Base-by-base conservation (phyloP, 1,140 invertebrate genomes). In the Solen grandis region DNA sequence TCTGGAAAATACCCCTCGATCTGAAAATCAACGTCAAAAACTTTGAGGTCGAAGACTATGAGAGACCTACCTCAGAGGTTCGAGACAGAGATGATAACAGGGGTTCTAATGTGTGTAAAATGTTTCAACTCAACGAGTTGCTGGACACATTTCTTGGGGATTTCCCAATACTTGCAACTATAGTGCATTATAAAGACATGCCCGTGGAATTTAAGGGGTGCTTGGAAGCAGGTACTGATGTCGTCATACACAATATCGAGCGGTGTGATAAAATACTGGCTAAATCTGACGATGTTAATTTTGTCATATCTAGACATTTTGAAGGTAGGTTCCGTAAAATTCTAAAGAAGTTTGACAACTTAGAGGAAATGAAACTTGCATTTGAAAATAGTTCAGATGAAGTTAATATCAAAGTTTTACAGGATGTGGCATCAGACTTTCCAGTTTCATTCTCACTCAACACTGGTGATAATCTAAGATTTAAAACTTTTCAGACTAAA, bases 131-230 rank as follows among this genome's bases (percentile, higher is more conserved):
- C 3, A 63, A 60, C 52, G 77, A 80, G 52, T 59, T 80, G 10
- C 29, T 80, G 5, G 69, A 80, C 66, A 80, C 66, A 5, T 80
- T 46, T 29, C 59, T 65, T 50, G 77, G 72, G 22, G 77, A 80
- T 65, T 80, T 80, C 13, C 77, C 77, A 1, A 60, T 80, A 16
- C 50, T 80, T 5, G 77, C 77, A 3, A 80, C 55, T 35, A 25
- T 80, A n/a, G 69, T 80, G 25, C 77, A 72, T 63, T 80, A 80
- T 31, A 80, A 80, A 52, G 69, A 80, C 38, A 80, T 80, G 41
- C 77, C 77, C n/a, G 14, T 41, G 55, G 77, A 80, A 38, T 80
- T 80, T 55, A 36, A 52, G 1, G 57, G 63, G 62, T 72, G 69
- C 65, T 19, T 80, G 54, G 35, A 50, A 25, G 38, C 77, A 0